Evolutionary conservation across 2,888 invertebrate genomes (phyloP), one percentile per base, ranked within the genome.

Genomic region (Cremastinae sp.): DNA sequence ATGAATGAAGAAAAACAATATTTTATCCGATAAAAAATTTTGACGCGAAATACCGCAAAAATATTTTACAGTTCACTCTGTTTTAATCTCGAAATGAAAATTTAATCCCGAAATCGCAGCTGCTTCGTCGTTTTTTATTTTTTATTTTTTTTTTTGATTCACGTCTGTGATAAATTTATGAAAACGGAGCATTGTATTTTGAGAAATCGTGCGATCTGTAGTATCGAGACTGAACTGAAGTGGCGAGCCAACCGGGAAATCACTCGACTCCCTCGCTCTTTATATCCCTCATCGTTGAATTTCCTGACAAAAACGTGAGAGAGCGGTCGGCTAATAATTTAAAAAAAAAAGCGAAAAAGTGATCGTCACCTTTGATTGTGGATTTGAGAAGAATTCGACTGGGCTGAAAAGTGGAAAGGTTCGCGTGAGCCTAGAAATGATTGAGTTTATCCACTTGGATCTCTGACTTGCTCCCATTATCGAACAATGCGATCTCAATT

Each of bases 351-450:
- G 58, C n/a, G 2, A 66, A 49, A 22, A 20, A 61, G 36, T 41
- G 73, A 77, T 77, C 70, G 73, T 66, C 65, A 18, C 22, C 47
- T 56, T 22, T 36, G 78, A 78, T 76, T 76, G 56, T 62, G 66
- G 18, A 14, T 10, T 62, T 38, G 56, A 66, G 74, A 45, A n/a
- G 41, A 70, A 49, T 62, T 8, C 45, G 62, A 58, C 38, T 53
- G 49, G 38, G 49, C 70, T 62, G 59, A 68, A 66, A 56, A 70
- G n/a, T n/a, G n/a, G n/a, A 49, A 53, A 65, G 59, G 65, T 47
- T 66, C 43, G 65, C 73, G 58, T 69, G 73, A 69, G 38, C 36
- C 43, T 54, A 28, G n/a, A 43, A 12, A 28, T 64, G 56, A 65
- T 65, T 38, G 54, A 49, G 43, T 43, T 77, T 77, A 77, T 77